Conservation (phyloP, 2,888 invertebrate species). For the Cephonodes hylas region DNA sequence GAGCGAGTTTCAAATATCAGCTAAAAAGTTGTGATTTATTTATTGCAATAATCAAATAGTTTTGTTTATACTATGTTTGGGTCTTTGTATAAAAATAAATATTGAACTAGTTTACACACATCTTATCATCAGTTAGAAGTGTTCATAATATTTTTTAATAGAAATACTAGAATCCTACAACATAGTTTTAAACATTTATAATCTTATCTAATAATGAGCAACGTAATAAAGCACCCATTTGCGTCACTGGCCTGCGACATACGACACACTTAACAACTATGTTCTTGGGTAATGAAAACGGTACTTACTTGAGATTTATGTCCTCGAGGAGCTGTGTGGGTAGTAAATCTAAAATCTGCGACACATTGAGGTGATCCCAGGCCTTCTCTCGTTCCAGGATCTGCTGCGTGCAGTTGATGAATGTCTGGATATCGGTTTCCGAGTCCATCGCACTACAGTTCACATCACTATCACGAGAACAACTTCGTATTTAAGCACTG, state of each 20-base stretch:
- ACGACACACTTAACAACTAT: background rate
- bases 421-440: constrained; percentile 64
- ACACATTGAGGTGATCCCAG: constrained; percentile 66
- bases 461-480: constrained; percentile 22
- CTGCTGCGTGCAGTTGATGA: constrained; percentile 73
- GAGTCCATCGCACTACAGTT: constrained; percentile 60
- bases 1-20: background rate
- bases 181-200: too few species aligned
- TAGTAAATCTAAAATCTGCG: constrained; percentile 65
- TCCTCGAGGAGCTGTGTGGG: constrained; percentile 64
- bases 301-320: constrained; percentile 68
- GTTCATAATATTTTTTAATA: too few species aligned
- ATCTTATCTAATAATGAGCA: background rate
- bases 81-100: too few species aligned
- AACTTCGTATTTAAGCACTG: background rate
- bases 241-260: background rate
- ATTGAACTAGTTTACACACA: too few species aligned
- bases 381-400: constrained; percentile 54
- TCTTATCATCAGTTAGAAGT: too few species aligned
- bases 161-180: too few species aligned
- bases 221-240: background rate
- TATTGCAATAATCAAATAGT: background rate
- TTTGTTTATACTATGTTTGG: too few species aligned
- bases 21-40: background rate
- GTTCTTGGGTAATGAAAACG: background rate